Base-by-base conservation (phyloP, 2,888 invertebrate species). In the Ashinkailepas kermadecensis region DNA sequence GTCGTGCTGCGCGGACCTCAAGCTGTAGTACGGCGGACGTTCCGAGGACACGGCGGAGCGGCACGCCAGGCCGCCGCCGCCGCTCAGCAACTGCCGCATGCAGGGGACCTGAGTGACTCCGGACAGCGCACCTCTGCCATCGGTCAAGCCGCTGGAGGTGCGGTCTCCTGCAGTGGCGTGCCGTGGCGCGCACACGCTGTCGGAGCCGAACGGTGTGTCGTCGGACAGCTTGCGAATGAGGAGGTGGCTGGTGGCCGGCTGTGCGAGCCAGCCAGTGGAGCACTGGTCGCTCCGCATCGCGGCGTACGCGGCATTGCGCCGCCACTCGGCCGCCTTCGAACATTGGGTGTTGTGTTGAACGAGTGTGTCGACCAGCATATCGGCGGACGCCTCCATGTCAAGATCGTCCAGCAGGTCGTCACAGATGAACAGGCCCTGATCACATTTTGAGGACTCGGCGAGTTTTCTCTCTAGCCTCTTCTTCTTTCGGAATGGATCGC, bases 361-460 rank as follows among this genome's bases (percentile, higher is more conserved):
- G 15, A 74, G 74, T 12, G 23, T 12, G 18, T 74, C 56, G 10
- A 74, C 2, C 74, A 74, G 56, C 10, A 56, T 10, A 0, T 74
- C 74, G 15, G 18, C 74, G 9, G 74, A 56, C 10, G 56, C 18
- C 18, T 74, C 74, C 21, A 56, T 21, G 74, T 74, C 74, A 11
- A 74, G 56, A 2, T 74, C 39, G 9, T 74, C 74, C 21, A 74
- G 74, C 54, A 74, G 74, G 74, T 74, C 74, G 56, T 74, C 74
- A 10, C 74, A 74, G 21, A 74, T 74, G 74, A 74, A 74, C 13
- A 74, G 2, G 21, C 21, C 11, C 3, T 21, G 3, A 8, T 56
- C 54, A 2, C 56, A 21, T 11, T 74, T 54, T 21, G 10, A 0
- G 56, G 21, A 23, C 74, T 74, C 74, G 9, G 21, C 21, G 23